phyloP scores from a whole-genome alignment of 2,888 invertebrate species.

The Keiferia lycopersicella region DNA sequence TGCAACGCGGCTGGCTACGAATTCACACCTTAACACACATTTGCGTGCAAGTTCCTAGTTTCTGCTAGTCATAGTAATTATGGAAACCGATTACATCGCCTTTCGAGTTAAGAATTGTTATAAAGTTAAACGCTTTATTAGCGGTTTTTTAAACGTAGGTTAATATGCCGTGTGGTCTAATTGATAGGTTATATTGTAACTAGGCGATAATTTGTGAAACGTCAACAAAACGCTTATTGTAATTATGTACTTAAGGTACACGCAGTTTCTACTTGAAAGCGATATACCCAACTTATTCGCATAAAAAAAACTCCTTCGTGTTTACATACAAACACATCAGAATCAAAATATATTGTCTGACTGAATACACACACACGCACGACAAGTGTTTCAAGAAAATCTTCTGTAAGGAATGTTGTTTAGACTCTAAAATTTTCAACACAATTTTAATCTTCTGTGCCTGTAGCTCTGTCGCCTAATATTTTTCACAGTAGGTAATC shows the following conservation, averaged over 20 bases:
- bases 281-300: no score
- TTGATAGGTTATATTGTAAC: neutral
- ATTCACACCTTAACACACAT: neutral
- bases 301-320: no score
- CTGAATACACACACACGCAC: no score
- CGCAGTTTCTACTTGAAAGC: neutral
- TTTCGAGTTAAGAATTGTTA: slow-evolving; percentile 15
- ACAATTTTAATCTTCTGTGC: no score
- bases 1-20: neutral
- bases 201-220: slow-evolving; percentile 7
- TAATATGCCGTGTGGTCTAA: slow-evolving; percentile 3
- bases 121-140: slow-evolving; percentile 18
- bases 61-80: slow-evolving; percentile 2
- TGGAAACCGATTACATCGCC: slow-evolving; percentile 3
- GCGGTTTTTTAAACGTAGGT: slow-evolving; percentile 3
- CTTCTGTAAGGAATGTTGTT: no score
- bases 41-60: neutral
- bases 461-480: no score
- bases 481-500: no score
- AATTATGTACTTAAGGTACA: neutral
- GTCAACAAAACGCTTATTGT: neutral
- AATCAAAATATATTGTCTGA: no score
- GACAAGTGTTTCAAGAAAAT: no score
- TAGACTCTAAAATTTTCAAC: no score
- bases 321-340: no score